Evolutionary conservation across 2,797 vertebrate genomes (phyloP), one percentile per base, ranked within the genome.

Genomic region (Spinibarbus caldwelli): DNA sequence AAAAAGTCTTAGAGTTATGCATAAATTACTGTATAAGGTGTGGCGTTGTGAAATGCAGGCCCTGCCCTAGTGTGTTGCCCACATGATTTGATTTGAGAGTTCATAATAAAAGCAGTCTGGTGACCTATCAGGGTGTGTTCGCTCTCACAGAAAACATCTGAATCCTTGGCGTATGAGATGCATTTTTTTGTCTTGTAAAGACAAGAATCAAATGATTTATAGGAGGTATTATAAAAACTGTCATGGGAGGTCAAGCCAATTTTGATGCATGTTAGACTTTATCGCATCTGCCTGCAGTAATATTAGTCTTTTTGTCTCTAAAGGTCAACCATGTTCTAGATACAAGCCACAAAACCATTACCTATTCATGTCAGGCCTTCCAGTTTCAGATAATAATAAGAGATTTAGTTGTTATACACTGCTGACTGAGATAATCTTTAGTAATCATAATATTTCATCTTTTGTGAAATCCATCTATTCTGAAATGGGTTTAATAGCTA

Each of bases 11-110:
- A 11, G 47, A 26, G 6, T n/a, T n/a, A 8, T 38, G 14, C 5
- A 54, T 54, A 11, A 17, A 80, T 52, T 1, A 34, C 62, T 66
- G 29, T 34, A 38, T 15, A 81, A 70, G 47, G 47, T 41, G 45
- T 54, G 41, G 29, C 38, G 45, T 21, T 47, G 43, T 52, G n/a
- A 68, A 81, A 54, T 70, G n/a, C 34, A 54, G 23, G 47, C 15
- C 47, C 47, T 68, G 31, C 66, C 79, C 79, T 80, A 54, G n/a
- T 41, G 34, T 38, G 23, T 26, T 59, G 10, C 38, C 80, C 80
- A 43, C 68, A 73, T 82, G 52, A 82, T 82, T 82, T 82, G 80
- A 59, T 62, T 81, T 54, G 31, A 71, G 15, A 80, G 23, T 54
- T 34, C 47, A 81, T 54, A 29, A 70, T 66, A 70, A 41, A 77